These are phyloP conservation scores for Limosa lapponica DNA, from an alignment of 2,797 vertebrate species.

Conservation along the genomic window DNA sequence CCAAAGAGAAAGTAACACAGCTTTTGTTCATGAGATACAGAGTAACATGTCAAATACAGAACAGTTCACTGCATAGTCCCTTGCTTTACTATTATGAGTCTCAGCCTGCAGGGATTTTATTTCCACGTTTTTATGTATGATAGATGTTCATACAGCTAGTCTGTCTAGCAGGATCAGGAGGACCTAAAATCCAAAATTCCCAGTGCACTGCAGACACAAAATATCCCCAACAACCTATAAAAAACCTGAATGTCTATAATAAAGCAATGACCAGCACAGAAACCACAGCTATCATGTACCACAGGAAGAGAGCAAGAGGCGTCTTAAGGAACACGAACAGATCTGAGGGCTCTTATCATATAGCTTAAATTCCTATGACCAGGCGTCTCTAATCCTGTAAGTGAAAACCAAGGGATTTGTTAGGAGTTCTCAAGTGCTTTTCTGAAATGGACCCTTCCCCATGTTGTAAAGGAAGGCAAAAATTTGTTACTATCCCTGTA, in stretches of 20 bases:
- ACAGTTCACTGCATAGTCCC: neutral
- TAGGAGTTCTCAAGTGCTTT: neutral
- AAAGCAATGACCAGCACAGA: neutral
- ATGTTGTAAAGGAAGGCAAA: neutral
- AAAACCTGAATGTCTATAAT: neutral
- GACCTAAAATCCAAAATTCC: neutral
- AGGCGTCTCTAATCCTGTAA: neutral
- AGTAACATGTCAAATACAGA: neutral
- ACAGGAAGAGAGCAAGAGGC: neutral
- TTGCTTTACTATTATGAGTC: neutral
- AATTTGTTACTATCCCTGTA: slow-evolving; percentile 13
- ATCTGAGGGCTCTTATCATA: neutral
- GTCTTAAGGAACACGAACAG: neutral
- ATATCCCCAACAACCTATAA: slow-evolving; percentile 3
- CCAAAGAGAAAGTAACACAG: neutral
- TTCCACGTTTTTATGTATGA: neutral
- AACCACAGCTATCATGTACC: neutral
- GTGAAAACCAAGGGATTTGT: neutral
- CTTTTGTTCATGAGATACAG: neutral
- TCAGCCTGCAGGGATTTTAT: slow-evolving; percentile 18
- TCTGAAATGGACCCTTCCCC: slow-evolving; percentile 17
- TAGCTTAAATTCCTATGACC: neutral
- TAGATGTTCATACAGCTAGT: neutral
- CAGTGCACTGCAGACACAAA: neutral
- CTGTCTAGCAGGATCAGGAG: neutral